A percentile compares a stretch with the other conserved stretches of the same genome.
Evolutionary conservation across 2,113 vertebrate species (phyloP).

Genomic region (Microtus montanus): DNA sequence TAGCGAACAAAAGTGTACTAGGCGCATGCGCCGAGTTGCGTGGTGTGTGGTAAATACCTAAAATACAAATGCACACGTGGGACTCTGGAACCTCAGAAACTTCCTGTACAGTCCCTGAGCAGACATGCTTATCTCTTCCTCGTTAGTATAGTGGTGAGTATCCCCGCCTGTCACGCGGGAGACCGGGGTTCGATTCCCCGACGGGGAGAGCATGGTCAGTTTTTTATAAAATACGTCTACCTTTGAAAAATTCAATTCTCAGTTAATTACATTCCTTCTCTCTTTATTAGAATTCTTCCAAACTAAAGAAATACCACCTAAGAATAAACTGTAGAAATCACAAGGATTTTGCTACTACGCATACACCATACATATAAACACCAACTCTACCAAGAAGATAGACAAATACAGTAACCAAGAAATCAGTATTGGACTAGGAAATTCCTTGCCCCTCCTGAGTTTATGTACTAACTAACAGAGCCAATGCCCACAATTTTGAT

Average conservation of each 20-base stretch:
- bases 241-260: too few species aligned
- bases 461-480: neutral
- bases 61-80: rapidly evolving
- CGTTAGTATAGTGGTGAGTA: constrained; percentile 76
- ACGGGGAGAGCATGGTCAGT: neutral
- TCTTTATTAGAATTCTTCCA: neutral
- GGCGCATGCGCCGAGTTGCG: rapidly evolving
- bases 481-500: neutral
- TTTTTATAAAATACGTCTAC: neutral
- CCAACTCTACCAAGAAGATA: too few species aligned
- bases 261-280: neutral
- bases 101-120: neutral
- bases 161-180: constrained; percentile 71
- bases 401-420: neutral
- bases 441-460: neutral
- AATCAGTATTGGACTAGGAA: neutral
- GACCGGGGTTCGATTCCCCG: constrained; percentile 72
- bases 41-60: rapidly evolving
- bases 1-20: too few species aligned
- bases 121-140: rapidly evolving
- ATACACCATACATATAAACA: neutral
- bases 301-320: too few species aligned
- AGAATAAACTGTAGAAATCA: neutral
- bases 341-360: neutral
- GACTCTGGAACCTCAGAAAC: neutral